Base-by-base conservation (phyloP, 2,113 vertebrate genomes). In the Pristiophorus japonicus region DNA sequence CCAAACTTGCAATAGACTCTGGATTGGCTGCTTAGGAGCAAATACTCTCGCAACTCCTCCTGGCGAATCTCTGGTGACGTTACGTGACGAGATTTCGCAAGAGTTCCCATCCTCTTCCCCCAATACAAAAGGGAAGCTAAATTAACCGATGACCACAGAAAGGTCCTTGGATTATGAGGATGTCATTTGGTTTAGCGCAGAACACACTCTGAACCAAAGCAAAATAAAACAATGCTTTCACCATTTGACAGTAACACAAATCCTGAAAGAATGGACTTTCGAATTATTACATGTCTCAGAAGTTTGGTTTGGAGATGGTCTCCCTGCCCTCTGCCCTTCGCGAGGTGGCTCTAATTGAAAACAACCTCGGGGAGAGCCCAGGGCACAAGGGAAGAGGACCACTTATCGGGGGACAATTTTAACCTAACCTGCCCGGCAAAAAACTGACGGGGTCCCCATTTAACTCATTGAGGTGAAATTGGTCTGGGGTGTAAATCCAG, bases 171-270 rank as follows among this genome's bases (percentile, higher is more conserved):
- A 65, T 92, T n/a, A 38, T 38, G 20, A 92, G 88, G 55, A 59
- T 34, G 62, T 38, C 5, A 8, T 92, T n/a, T 92, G 62, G 59
- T 65, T 92, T 45, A n/a, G 62, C 38, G 20, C 88, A 92, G 59
- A 38, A 63, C 55, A 90, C 88, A 91, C 59, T 92, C 88, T 92
- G 59, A 92, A 63, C 88, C 59, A 92, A 92, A 91, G 85, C 51
- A 55, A 55, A 63, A 38, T 22, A 87, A 90, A 92, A 59, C 59
- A 81, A 63, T 38, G 59, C 6, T 63, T 63, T 91, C 65, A 63
- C n/a, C 59, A 65, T 92, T 90, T 62, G 34, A 63, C 38, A 63
- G 5, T 22, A 65, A 63, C 18, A 92, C 16, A 92, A 92, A 38
- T 63, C 5, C 59, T 42, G 38, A 45, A 81, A 92, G 6, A 92